Base-by-base conservation (phyloP, 2,888 invertebrate species). In the Zelleria hepariella region DNA sequence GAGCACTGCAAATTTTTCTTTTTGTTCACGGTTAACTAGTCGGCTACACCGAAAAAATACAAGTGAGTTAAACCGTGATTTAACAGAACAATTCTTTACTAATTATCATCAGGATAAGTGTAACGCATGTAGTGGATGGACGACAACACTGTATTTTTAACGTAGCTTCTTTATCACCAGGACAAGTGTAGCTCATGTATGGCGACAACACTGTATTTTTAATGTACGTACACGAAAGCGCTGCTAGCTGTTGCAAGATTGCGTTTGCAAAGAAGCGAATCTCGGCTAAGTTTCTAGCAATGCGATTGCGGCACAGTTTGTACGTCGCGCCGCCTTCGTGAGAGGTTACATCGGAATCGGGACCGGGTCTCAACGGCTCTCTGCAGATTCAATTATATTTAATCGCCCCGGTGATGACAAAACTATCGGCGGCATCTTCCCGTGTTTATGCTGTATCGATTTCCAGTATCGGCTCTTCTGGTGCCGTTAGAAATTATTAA, bases 341-440 rank as follows among this genome's bases (percentile, higher is more conserved):
- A 81, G 80, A 77, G 74, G 76, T 79, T 78, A 77, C 72, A 75
- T 75, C 72, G 71, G 74, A 57, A 60, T 52, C 49, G 60, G 53
- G 57, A 18, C 52, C 32, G 21, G 42, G 21, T 54, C 54, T 54
- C n/a, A 26, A 23, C 71, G 73, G 74, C 67, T 68, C 74, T 73
- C 69, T 67, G 68, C 68, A 69, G 71, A 78, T 80, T 82, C 80
- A 79, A 80, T 82, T 82, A 80, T 69, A 71, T 77, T 75, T 75
- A 76, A 79, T 77, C 71, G 75, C 68, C 68, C 66, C 67, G 67
- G 32, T 69, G 73, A 80, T 78, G 77, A 80, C 78, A 81, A 80
- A 78, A 78, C 73, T 69, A 65, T 61, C 65, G 70, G 68, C 66
- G 42, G 59, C 60, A 58, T 51, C 58, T 58, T 51, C 58, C 42